Base-by-base conservation (phyloP, 2,888 invertebrate species). In the Morpho helenor region DNA sequence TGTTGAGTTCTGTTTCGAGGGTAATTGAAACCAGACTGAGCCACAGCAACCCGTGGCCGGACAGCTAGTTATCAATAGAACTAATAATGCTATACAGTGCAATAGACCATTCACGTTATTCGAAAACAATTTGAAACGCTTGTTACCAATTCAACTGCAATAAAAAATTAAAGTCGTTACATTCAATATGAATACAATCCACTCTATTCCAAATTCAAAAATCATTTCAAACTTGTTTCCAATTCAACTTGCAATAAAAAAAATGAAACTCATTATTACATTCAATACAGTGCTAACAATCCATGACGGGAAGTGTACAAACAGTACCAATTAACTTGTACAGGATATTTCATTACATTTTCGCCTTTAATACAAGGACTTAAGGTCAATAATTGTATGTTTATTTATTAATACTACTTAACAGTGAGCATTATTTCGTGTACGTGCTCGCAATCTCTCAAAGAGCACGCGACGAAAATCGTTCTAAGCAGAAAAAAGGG, bases 381-480 rank as follows among this genome's bases (percentile, higher is more conserved):
- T 52, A 54, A 45, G 41, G 48, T 42, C 46, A 48, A 44, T 50
- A 39, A 57, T 57, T 45, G 44, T 48, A 9, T 41, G 49, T 5
- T 23, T 16, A 10, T 7, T 39, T 16, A 22, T 31, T 48, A 47
- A 46, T 45, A 49, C 48, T 59, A 59, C 50, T 60, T 51, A 59
- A 52, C 51, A 59, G 51, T 45, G 51, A 57, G 55, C 44, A 57
- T 61, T 63, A 59, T 59, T 56, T 49, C 55, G 56, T 58, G 59
- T 51, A 55, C 54, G 59, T 59, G 61, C 56, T 59, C 39, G 53
- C 53, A 59, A 59, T 59, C 54, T 59, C 57, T 61, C 48, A 57
- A 57, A 61, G 57, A 54, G 56, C 59, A 63, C 61, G 63, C 63
- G 61, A 61, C 56, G 59, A 52, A 54, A 59, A 59, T 62, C 62